These are phyloP conservation scores for Drosophila borborema DNA, from an alignment of 2,888 invertebrate genomes.

Conservation along the genomic window DNA sequence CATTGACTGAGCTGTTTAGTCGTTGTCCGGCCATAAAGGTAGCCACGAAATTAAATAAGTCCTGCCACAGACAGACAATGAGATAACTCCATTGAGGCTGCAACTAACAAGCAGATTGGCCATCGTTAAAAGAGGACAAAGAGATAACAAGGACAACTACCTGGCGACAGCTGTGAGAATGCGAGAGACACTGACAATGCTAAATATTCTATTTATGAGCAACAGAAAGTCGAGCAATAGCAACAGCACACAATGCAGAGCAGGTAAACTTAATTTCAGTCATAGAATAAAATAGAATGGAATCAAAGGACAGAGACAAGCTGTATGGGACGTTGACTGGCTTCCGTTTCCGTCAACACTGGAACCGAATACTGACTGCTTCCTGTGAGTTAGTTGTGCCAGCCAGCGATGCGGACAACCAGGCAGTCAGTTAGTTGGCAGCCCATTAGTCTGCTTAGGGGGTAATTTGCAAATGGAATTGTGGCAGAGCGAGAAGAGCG, in stretches of 20 bases:
- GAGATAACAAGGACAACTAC: slow-evolving; percentile 19
- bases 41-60: slow-evolving; percentile 48
- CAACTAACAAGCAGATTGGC: slow-evolving; percentile 49
- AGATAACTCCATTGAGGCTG: slow-evolving; percentile 4
- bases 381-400: slow-evolving; percentile 41
- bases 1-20: slow-evolving; percentile 10
- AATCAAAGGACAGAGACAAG: slow-evolving; percentile 16
- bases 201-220: slow-evolving; percentile 51
- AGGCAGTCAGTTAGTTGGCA: slow-evolving; percentile 47
- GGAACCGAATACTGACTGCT: slow-evolving; percentile 45
- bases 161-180: slow-evolving; percentile 19
- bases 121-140: slow-evolving; percentile 48
- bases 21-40: slow-evolving; percentile 33
- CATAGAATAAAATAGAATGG: slow-evolving; percentile 19
- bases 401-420: slow-evolving; percentile 13
- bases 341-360: slow-evolving; percentile 70
- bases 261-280: slow-evolving; percentile 38
- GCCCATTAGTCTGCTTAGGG: slow-evolving; percentile 58
- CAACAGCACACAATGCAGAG: slow-evolving; percentile 24
- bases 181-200: slow-evolving; percentile 28
- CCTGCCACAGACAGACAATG: slow-evolving; percentile 11
- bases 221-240: slow-evolving; percentile 10
- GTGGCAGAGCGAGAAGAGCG: slow-evolving; percentile 17
- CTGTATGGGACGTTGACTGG: slow-evolving; percentile 19
- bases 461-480: slow-evolving; percentile 69